phyloP scores from a whole-genome alignment of 2,113 vertebrate genomes.

The Vulpes vulpes region DNA sequence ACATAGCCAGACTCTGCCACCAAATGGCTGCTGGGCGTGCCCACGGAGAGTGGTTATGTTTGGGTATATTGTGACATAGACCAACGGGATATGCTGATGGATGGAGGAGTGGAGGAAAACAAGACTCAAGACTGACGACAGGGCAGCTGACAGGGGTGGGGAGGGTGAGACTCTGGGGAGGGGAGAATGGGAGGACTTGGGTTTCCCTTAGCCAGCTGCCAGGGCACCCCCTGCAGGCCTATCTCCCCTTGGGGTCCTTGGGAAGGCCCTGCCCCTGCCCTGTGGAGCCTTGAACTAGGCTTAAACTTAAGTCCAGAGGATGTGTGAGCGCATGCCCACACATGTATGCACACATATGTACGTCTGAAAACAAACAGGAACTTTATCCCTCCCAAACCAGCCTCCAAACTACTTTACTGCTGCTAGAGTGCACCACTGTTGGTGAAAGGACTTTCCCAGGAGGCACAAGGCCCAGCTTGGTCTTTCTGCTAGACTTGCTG shows the following conservation, averaged over 20 bases:
- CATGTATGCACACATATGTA: accelerated
- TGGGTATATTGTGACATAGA: neutral
- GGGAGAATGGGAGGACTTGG: neutral
- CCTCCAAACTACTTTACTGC: neutral
- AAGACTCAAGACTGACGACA: neutral
- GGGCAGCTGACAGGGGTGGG: too few species aligned
- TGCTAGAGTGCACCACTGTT: too few species aligned
- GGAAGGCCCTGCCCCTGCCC: neutral
- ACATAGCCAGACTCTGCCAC: neutral
- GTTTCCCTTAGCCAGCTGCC: neutral
- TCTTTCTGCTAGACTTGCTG: neutral
- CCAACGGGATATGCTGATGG: neutral
- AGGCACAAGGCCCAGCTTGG: neutral
- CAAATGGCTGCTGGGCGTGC: accelerated
- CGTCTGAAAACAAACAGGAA: neutral
- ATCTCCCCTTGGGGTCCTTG: neutral
- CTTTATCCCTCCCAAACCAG: neutral
- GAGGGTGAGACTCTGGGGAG: neutral
- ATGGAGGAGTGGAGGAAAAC: neutral
- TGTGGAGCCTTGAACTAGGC: neutral
- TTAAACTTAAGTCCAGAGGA: neutral
- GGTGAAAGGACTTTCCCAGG: neutral
- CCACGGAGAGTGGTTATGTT: too few species aligned
- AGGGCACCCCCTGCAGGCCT: neutral
- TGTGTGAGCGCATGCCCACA: neutral